Evolutionary conservation across 1,140 invertebrate species (phyloP), one percentile per base, ranked within the genome.

Genomic region (Meloidogyne exigua): DNA sequence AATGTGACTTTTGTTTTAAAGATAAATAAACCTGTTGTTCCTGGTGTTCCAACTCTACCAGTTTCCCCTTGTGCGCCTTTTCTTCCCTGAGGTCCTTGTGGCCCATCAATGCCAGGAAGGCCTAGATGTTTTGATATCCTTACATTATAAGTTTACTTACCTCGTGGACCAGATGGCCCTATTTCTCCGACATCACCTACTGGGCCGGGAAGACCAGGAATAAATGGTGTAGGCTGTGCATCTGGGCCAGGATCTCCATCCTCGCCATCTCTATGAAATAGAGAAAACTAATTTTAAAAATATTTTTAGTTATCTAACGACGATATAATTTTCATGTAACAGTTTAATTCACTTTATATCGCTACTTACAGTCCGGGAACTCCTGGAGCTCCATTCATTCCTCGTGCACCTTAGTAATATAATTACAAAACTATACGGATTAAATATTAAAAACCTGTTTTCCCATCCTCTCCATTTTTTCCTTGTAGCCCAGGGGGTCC

Each of bases 101-200:
- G 75, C n/a, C 80, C 80, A 44, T 81, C 80, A 63, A 81, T 81
- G 4, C 79, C 79, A 23, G 78, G 79, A 66, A 80, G 65, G 1
- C 79, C 79, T 66, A 21, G 28, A 15, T 25, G 67, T 9, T n/a
- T 11, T 69, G 66, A 68, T 39, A 26, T 25, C n/a, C 15, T 12
- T 32, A 57, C 11, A 75, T 39, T 67, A 62, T 26, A 18, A 18
- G 15, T 49, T 12, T 21, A 23, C 9, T 66, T 28, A 42, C 77
- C 77, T 49, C 66, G 13, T 23, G 79, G 79, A 23, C 80, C 80
- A 26, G 80, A 68, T n/a, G 81, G 79, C 7, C 80, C 80, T 12
- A 71, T 57, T 25, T 70, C 76, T 32, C 76, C 76, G 7, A 72
- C 39, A 21, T 79, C 77, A 11, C 77, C 77, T 11, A n/a, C 42